Percentiles rank a stretch among this genome's conserved stretches.
Evolutionary conservation across 2,113 vertebrate genomes (phyloP).

Genomic region (Desmodus rotundus): DNA sequence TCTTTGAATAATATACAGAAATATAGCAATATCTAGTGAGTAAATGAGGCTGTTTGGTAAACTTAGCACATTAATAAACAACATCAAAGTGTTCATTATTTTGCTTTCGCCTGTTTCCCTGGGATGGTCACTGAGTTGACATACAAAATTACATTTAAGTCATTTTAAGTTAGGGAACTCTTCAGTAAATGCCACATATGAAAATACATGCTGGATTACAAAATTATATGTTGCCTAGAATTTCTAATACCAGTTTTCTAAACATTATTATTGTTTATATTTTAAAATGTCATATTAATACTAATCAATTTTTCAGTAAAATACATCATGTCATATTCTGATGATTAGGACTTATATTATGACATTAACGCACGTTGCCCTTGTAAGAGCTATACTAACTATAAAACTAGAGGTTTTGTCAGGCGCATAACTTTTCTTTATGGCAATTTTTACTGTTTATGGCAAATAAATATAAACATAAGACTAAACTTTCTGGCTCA

Average conservation of each 20-base stretch:
- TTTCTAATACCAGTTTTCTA: not conserved
- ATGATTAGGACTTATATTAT: not conserved
- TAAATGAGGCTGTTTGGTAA: not conserved
- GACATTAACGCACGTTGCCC: not conserved
- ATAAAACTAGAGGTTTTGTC: not conserved
- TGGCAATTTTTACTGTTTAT: not conserved
- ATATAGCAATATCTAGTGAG: not conserved
- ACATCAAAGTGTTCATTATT: not conserved
- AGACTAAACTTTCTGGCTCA: not conserved
- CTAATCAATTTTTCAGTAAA: not conserved
- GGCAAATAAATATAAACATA: not conserved
- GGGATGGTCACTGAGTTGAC: not conserved
- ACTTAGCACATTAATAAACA: constrained; percentile 1
- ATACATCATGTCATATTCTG: not conserved
- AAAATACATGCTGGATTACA: not conserved
- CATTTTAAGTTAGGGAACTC: not conserved
- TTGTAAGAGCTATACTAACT: not conserved
- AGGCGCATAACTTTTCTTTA: not conserved
- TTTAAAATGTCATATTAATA: not conserved
- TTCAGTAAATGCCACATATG: not conserved
- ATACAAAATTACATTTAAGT: not conserved
- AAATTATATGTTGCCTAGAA: not conserved
- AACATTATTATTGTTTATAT: not conserved
- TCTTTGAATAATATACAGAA: not conserved
- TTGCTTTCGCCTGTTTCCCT: not conserved